A percentile compares a stretch with the other conserved stretches of the same genome.
phyloP scores from a whole-genome alignment of 2,113 vertebrate genomes.

The Boleophthalmus pectinirostris region DNA sequence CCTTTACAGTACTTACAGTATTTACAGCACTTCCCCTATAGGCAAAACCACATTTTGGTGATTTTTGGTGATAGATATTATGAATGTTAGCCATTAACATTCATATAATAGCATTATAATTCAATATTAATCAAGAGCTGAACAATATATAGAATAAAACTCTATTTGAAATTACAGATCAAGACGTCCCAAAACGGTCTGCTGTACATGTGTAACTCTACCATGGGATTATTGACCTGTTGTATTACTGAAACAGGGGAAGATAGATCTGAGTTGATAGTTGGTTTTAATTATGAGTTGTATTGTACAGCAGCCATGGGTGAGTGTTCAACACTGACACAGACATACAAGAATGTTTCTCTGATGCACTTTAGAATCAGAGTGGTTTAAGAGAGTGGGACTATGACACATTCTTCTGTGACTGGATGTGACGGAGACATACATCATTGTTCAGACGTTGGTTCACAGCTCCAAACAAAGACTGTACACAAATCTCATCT shows the following conservation, averaged over 20 bases:
- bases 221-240: not conserved
- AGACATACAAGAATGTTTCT: conserved; percentile 80
- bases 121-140: not conserved
- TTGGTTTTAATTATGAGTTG: conserved; percentile 79
- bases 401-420: conserved; percentile 80
- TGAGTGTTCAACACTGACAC: conserved; percentile 76
- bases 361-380: conserved; percentile 78
- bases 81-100: not conserved
- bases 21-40: too few species aligned
- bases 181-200: not conserved
- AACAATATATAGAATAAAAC: not conserved
- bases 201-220: not conserved
- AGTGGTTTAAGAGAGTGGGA: conserved; percentile 70
- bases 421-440: conserved; percentile 48
- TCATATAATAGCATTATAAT: too few species aligned
- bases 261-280: conserved; percentile 50
- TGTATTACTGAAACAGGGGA: conserved; percentile 47
- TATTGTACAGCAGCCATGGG: conserved; percentile 77
- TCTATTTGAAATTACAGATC: not conserved
- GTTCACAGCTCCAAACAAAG: conserved; percentile 24
- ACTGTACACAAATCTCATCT: conserved; percentile 9
- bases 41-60: too few species aligned
- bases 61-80: not conserved
- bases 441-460: conserved; percentile 32
- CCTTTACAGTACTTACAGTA: not conserved